Evolutionary conservation across 2,888 invertebrate species (phyloP).

Genomic region (Nemapogon koenigi): DNA sequence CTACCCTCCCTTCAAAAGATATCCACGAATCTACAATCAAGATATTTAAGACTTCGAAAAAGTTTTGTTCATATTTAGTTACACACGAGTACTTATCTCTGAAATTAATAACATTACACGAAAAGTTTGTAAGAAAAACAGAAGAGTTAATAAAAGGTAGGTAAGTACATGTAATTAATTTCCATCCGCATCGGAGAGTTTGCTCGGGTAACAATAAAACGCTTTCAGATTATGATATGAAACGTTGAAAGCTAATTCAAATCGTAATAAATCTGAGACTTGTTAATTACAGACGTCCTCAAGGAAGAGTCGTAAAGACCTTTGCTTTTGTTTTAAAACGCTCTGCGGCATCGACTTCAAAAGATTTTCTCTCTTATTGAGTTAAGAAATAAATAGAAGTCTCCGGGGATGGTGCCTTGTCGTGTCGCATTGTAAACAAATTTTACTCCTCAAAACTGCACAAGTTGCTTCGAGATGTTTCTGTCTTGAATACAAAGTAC

Average conservation of each 20-base stretch:
- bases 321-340: conserved; percentile 34
- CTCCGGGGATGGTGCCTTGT: conserved; percentile 20
- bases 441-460: conserved; percentile 24
- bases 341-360: conserved; percentile 34
- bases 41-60: no score
- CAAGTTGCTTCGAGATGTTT: conserved; percentile 21
- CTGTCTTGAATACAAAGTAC: conserved; percentile 28
- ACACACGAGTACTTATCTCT: no score
- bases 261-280: conserved; percentile 50
- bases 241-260: conserved; percentile 52
- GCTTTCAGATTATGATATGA: conserved; percentile 53
- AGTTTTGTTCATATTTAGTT: no score
- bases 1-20: no score
- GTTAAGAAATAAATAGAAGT: conserved; percentile 31
- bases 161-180: conserved; percentile 39
- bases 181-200: conserved; percentile 15
- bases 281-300: conserved; percentile 38
- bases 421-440: conserved; percentile 27
- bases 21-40: no score
- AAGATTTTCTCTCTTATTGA: conserved; percentile 34
- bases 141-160: no score
- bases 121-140: no score
- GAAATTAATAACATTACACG: no score
- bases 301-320: conserved; percentile 35
- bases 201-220: conserved; percentile 39